Conservation (phyloP, 2,113 vertebrate genomes). For the Corythornis madagascariensis region DNA sequence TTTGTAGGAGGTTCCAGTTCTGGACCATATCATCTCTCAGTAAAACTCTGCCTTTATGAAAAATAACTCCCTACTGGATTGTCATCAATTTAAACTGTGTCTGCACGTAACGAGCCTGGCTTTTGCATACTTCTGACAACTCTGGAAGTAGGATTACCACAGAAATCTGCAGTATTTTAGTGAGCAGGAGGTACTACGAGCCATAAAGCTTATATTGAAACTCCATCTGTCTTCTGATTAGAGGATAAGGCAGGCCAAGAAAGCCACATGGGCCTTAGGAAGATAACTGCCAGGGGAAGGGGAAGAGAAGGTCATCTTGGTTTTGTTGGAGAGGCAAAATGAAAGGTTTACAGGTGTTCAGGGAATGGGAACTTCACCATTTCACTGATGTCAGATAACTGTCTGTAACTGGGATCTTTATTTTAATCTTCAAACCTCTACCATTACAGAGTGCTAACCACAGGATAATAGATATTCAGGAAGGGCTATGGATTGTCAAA, state of each 20-base stretch:
- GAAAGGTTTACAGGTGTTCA: conserved; percentile 22
- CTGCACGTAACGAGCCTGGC: neutral
- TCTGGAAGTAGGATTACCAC: conserved; percentile 5
- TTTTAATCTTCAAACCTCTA: neutral
- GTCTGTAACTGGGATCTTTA: neutral
- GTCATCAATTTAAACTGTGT: conserved; percentile 19
- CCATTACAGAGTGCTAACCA: neutral
- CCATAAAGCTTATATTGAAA: conserved; percentile 24
- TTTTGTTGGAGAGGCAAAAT: conserved; percentile 12
- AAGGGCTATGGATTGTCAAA: neutral
- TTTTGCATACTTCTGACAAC: conserved; percentile 6
- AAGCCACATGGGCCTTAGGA: neutral
- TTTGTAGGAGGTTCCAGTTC: neutral
- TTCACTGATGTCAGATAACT: neutral
- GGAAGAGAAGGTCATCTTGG: conserved; percentile 13
- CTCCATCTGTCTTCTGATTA: conserved; percentile 12
- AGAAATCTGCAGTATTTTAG: conserved; percentile 20
- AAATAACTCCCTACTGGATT: neutral
- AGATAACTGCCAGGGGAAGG: neutral
- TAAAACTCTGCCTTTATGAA: neutral
- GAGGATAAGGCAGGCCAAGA: neutral
- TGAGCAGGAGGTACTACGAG: neutral
- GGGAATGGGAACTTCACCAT: conserved; percentile 26
- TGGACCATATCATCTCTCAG: neutral
- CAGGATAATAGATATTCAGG: neutral